Conservation (phyloP, 2,113 vertebrate species). For the Cyanocitta stelleri region DNA sequence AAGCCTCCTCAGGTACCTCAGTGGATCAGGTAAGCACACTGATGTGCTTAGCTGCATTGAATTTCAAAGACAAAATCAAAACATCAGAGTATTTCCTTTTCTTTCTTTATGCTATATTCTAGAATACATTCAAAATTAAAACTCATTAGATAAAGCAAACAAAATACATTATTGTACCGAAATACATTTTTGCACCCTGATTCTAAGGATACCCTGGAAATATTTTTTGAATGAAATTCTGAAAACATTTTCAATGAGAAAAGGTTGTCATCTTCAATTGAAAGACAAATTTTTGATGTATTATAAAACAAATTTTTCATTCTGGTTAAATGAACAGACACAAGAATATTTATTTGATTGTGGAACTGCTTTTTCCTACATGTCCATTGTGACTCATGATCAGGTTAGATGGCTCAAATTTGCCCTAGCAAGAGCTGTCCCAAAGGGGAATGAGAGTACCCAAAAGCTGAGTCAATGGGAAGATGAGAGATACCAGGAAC, state of each 20-base stretch:
- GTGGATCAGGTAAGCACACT: background rate
- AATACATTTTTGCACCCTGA: background rate
- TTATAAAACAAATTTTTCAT: background rate
- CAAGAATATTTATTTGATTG: background rate
- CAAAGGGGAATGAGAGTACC: background rate
- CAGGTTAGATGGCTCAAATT: background rate
- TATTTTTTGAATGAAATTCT: background rate
- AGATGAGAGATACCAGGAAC: background rate
- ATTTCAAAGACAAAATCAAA: conserved; percentile 7
- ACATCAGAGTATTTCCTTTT: background rate
- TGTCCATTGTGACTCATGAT: background rate
- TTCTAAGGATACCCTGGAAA: background rate
- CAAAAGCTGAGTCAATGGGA: background rate
- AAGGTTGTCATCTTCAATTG: background rate
- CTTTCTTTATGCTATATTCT: background rate
- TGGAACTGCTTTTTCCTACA: background rate
- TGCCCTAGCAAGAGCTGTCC: background rate
- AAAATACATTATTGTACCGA: background rate
- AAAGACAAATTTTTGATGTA: background rate
- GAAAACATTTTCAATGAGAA: background rate
- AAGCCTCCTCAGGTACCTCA: background rate
- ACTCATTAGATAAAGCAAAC: background rate
- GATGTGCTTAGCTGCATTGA: background rate
- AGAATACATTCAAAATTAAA: background rate
- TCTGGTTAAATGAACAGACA: background rate